Evolutionary conservation across 2,113 vertebrate species (phyloP), one percentile per base, ranked within the genome.

Genomic region (Dryoscopus gambensis): DNA sequence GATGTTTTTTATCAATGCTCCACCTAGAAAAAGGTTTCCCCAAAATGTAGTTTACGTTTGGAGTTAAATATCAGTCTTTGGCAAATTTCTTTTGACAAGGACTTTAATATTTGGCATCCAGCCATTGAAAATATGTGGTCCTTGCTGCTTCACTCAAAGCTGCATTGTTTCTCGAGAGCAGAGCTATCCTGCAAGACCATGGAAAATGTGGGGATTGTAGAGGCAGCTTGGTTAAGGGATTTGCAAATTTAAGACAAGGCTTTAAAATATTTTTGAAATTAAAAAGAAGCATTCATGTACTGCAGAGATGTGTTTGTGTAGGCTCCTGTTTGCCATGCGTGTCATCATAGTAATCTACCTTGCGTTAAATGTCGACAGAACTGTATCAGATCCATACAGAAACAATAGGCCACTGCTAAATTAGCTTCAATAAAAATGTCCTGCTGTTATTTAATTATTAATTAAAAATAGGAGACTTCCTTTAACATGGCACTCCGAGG

Each of bases 21-120:
- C 57, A 47, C 35, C 31, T 44, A 68, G 39, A 44, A 80, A 27
- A 89, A 79, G 31, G 40, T 89, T 63, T 55, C 21, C 18, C 19
- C 15, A 4, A 70, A 70, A 63, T 10, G 11, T 62, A 74, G 39
- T 42, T 90, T 89, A 39, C 6, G 0, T 92, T 92, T 95, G 91
- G 62, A 88, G 28, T 86, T 73, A 50, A 93, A 64, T 59, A 85
- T 49, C 71, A 80, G 75, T 35, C 59, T 81, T 83, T 0, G 15
- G 67, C 42, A 83, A 83, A 70, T 93, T 65, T 93, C 79, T 90
- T 96, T 80, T 90, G 60, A 95, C 52, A 84, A 75, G 62, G 52
- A 86, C 57, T 93, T 90, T 67, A 55, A 53, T 92, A 88, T 83
- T 83, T 94, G 95, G 92, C 91, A 70, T 70, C 40, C 35, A 78